Percentiles rank a stretch among this genome's conserved stretches.
Conservation (phyloP, 2,888 invertebrate species). For the Sussaba pulchella region DNA sequence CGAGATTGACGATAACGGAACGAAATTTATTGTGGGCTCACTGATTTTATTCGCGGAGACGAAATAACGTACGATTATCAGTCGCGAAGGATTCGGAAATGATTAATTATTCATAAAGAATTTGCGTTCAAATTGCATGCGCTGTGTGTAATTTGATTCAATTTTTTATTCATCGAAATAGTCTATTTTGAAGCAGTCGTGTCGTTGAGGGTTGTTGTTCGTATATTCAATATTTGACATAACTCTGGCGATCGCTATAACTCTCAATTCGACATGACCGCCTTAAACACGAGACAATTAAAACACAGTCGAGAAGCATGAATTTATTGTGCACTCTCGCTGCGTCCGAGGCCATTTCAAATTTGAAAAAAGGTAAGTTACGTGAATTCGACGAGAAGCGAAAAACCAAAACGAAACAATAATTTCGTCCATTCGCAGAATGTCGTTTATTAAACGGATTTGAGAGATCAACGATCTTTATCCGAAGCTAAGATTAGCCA, state of each 20-base stretch:
- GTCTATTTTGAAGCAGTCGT: background rate
- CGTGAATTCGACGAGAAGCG: background rate
- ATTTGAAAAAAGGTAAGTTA: constrained; percentile 38
- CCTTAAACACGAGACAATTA: background rate
- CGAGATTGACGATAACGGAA: background rate
- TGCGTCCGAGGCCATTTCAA: constrained; percentile 3
- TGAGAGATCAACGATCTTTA: background rate
- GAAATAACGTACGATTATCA: background rate
- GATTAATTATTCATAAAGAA: constrained; percentile 1
- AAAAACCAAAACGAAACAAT: background rate
- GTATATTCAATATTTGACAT: background rate
- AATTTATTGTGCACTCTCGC: constrained; percentile 6
- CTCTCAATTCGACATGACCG: background rate
- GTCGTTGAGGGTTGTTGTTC: background rate
- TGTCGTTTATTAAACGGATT: background rate
- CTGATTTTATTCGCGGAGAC: constrained; percentile 64
- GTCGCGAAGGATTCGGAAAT: background rate
- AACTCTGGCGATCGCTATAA: background rate
- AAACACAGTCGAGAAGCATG: constrained; percentile 25
- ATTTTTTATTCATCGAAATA: background rate
- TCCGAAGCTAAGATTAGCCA: background rate
- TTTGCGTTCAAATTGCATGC: constrained; percentile 36
- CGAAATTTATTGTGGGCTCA: constrained; percentile 62
- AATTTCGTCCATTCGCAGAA: background rate
- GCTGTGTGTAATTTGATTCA: constrained; percentile 21